Conservation (phyloP, 2,113 vertebrate species). For the Diglossa brunneiventris region DNA sequence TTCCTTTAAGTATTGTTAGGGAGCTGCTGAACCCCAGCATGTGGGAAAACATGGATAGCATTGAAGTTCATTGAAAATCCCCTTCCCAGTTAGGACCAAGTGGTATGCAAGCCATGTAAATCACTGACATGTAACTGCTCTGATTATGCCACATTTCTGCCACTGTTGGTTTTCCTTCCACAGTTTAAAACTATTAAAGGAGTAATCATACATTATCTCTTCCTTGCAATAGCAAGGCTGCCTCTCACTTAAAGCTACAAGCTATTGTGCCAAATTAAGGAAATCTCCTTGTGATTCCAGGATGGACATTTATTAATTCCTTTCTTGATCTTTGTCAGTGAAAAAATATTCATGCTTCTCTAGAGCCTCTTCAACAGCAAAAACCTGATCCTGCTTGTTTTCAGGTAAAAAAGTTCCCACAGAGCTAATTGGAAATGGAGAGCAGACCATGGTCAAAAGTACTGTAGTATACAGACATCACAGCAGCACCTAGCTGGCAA, state of each 20-base stretch:
- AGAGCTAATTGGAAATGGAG: neutral
- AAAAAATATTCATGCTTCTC: neutral
- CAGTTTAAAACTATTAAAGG: neutral
- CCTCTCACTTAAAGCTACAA: neutral
- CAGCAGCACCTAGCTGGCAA: conserved; percentile 27
- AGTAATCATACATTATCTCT: neutral
- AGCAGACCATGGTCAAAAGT: neutral
- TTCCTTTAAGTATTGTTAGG: neutral
- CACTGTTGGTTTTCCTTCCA: neutral
- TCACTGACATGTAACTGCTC: neutral
- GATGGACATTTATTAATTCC: neutral
- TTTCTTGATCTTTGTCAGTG: neutral
- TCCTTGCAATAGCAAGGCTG: neutral
- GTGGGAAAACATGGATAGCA: neutral
- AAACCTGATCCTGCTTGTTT: neutral
- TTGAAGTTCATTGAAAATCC: neutral
- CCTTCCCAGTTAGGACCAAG: neutral
- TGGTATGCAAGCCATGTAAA: neutral
- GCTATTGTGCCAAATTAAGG: neutral
- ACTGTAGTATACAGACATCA: neutral
- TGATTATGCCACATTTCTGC: neutral
- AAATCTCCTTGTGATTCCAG: neutral
- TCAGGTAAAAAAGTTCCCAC: neutral
- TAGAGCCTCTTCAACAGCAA: neutral
- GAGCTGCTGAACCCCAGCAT: neutral